These are phyloP conservation scores for Sparidentex hasta DNA, from an alignment of 2,797 vertebrate species.

Conservation along the genomic window DNA sequence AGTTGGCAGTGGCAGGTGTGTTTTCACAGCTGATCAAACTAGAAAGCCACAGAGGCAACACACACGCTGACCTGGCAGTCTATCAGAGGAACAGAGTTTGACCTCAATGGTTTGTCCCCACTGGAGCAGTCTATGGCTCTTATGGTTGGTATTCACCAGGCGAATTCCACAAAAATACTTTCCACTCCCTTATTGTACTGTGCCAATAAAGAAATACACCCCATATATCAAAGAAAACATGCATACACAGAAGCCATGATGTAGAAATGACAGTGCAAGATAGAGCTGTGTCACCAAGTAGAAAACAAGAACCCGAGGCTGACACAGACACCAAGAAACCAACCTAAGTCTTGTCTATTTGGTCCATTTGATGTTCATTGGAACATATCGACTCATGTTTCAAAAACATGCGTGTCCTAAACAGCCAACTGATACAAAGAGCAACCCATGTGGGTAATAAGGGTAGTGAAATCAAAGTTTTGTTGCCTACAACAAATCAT, in stretches of 20 bases:
- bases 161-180: conserved; percentile 28
- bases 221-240: not conserved
- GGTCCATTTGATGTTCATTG: conserved; percentile 18
- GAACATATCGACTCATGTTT: conserved; percentile 27
- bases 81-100: conserved; percentile 28
- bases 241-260: not conserved
- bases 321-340: conserved; percentile 18
- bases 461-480: not conserved
- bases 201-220: not conserved
- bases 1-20: conserved; percentile 35
- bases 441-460: not conserved
- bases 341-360: not conserved
- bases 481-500: not conserved
- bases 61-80: conserved; percentile 19
- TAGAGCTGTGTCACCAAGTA: not conserved
- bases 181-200: conserved; percentile 5
- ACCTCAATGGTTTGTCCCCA: conserved; percentile 21
- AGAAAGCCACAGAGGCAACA: conserved; percentile 27
- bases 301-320: not conserved
- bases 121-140: conserved; percentile 9
- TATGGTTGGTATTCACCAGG: conserved; percentile 21
- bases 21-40: conserved; percentile 45
- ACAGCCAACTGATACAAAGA: conserved; percentile 44
- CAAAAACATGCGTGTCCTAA: conserved; percentile 28
- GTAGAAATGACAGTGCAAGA: not conserved